Evolutionary conservation across 2,888 invertebrate species (phyloP).

Genomic region (Horisme vitalbata): DNA sequence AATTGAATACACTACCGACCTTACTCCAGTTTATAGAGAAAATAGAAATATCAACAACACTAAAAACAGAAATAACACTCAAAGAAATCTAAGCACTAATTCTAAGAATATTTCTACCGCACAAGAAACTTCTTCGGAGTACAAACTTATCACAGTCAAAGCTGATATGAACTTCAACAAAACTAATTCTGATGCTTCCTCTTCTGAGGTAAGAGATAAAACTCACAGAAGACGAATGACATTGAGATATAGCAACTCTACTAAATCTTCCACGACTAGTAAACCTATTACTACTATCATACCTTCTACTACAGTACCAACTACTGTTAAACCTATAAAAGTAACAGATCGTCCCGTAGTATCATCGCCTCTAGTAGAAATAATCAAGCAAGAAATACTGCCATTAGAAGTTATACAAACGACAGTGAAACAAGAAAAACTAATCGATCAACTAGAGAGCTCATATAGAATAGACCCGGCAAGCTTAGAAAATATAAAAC

Average conservation of each 20-base stretch:
- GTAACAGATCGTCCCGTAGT: constrained; percentile 9
- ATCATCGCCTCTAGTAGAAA: constrained; percentile 46
- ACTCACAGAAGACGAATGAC: constrained; percentile 66
- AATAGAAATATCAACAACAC: constrained; percentile 57
- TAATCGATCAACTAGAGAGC: constrained; percentile 61
- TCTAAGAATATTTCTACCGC: constrained; percentile 31
- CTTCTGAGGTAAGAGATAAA: constrained; percentile 53
- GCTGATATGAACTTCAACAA: constrained; percentile 57
- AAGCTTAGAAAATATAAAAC: constrained; percentile 9
- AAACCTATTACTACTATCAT: constrained; percentile 33
- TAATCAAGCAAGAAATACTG: constrained; percentile 60
- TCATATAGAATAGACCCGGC: constrained; percentile 43
- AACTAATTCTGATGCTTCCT: constrained; percentile 42
- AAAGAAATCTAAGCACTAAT: constrained; percentile 35
- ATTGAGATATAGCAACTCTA: constrained; percentile 48
- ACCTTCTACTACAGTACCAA: constrained; percentile 27
- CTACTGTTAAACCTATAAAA: constrained; percentile 26
- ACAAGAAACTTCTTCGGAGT: constrained; percentile 44
- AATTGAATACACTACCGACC: constrained; percentile 44
- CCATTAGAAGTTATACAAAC: constrained; percentile 45
- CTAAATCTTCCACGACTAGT: too few relatives aligned
- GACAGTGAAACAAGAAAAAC: constrained; percentile 51
- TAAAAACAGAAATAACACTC: constrained; percentile 39
- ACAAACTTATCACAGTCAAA: constrained; percentile 54
- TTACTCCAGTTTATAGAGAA: constrained; percentile 65